Conservation (phyloP, 2,888 invertebrate species). For the Microchrysa polita region DNA sequence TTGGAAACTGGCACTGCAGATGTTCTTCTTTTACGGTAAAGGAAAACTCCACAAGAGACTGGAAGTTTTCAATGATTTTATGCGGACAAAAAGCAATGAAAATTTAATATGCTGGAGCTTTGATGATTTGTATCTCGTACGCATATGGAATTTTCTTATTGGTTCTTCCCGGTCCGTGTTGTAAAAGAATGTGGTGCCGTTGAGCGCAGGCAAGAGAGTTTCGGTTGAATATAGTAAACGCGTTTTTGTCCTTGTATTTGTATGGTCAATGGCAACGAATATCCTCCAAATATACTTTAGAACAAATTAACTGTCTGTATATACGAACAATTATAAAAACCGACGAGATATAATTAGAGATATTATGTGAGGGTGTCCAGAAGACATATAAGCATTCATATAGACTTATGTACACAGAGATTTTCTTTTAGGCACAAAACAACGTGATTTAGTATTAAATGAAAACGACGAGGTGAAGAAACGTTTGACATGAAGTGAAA, state of each 20-base stretch:
- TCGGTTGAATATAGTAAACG: too few species aligned
- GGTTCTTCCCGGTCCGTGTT: background rate
- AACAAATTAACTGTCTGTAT: too few species aligned
- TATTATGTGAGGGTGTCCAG: too few species aligned
- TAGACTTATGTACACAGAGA: slow-evolving; percentile 1
- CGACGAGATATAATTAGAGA: too few species aligned
- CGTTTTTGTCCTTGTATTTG: too few species aligned
- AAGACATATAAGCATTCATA: background rate
- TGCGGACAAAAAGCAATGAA: background rate
- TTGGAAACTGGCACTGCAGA: background rate
- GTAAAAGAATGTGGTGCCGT: background rate
- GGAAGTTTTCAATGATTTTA: background rate
- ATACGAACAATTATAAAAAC: too few species aligned
- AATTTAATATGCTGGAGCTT: background rate
- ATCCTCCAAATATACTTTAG: too few species aligned
- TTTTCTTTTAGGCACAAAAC: slow-evolving; percentile 20
- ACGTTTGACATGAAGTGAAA: slow-evolving; percentile 15
- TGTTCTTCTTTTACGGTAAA: too few species aligned
- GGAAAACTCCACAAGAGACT: background rate
- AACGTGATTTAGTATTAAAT: background rate
- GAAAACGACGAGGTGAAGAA: slow-evolving; percentile 16
- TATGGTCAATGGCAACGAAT: too few species aligned
- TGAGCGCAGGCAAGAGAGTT: too few species aligned
- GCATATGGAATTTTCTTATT: slow-evolving; percentile 7
- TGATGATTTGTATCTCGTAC: background rate